Conservation (phyloP, 2,113 vertebrate species). For the Hirundichthys speculiger region DNA sequence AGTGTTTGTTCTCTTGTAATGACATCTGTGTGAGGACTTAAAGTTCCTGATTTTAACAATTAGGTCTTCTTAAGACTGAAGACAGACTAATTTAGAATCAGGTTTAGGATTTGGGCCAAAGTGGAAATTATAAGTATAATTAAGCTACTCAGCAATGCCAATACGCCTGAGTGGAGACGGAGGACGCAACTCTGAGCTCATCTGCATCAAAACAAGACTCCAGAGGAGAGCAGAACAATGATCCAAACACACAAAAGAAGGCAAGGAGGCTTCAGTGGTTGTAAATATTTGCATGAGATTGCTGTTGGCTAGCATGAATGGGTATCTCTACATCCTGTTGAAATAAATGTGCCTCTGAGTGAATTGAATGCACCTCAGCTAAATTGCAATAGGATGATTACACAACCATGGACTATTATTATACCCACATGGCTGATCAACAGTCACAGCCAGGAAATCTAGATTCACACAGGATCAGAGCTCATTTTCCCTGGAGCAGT, state of each 20-base stretch:
- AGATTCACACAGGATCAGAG: too few relatives aligned
- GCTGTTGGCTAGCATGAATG: background rate
- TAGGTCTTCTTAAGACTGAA: background rate
- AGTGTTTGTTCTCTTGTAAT: background rate
- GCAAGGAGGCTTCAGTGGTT: background rate
- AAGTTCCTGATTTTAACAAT: background rate
- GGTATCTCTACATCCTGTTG: slow-evolving; percentile 5
- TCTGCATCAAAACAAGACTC: slow-evolving; percentile 15
- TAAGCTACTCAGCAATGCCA: background rate
- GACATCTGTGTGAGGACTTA: slow-evolving; percentile 1
- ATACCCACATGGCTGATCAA: background rate
- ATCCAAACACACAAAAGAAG: background rate
- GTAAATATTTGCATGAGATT: background rate
- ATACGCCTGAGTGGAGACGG: slow-evolving; percentile 11
- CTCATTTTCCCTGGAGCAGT: too few relatives aligned
- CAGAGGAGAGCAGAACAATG: background rate
- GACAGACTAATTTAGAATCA: background rate
- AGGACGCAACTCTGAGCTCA: slow-evolving; percentile 20
- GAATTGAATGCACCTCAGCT: background rate
- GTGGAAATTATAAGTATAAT: background rate
- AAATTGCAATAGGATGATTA: background rate
- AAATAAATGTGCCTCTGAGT: background rate
- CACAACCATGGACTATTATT: background rate
- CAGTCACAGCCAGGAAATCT: background rate
- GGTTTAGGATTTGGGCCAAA: background rate